phyloP scores from a whole-genome alignment of 2,888 invertebrate species.

The Embidobia sp. region DNA sequence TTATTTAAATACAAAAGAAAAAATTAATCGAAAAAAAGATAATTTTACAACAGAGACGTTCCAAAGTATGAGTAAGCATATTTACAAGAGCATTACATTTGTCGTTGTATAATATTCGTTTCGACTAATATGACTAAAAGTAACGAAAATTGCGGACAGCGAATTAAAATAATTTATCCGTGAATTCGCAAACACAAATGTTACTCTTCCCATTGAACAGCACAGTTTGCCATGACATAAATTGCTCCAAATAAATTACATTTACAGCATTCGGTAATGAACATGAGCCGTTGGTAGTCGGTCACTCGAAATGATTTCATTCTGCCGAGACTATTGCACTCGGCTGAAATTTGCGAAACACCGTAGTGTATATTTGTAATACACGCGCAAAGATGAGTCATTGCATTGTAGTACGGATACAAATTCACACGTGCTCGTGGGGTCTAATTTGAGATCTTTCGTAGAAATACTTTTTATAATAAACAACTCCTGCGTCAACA shows the following conservation, averaged over 20 bases:
- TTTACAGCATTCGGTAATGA: constrained; percentile 6
- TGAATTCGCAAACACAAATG: too few relatives aligned
- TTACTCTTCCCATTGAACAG: too few relatives aligned
- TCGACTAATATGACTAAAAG: too few relatives aligned
- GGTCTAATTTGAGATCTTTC: constrained; percentile 47
- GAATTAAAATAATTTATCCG: constrained; percentile 2
- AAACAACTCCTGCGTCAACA: constrained; percentile 51
- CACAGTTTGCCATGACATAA: background rate
- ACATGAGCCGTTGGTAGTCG: constrained; percentile 1
- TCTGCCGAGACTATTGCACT: constrained; percentile 37
- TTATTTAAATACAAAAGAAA: too few relatives aligned
- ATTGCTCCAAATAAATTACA: constrained; percentile 11
- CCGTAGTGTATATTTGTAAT: background rate
- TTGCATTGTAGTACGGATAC: constrained; percentile 32
- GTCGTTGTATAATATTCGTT: too few relatives aligned
- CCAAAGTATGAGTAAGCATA: too few relatives aligned
- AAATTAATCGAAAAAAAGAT: too few relatives aligned
- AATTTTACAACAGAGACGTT: too few relatives aligned
- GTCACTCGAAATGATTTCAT: constrained; percentile 33
- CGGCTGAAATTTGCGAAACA: constrained; percentile 12
- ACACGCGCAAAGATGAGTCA: constrained; percentile 33
- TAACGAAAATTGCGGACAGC: background rate
- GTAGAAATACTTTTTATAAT: constrained; percentile 46
- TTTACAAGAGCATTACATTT: too few relatives aligned
- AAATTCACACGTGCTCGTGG: constrained; percentile 36